phyloP scores from a whole-genome alignment of 2,113 vertebrate species.

The Limnothrissa miodon region DNA sequence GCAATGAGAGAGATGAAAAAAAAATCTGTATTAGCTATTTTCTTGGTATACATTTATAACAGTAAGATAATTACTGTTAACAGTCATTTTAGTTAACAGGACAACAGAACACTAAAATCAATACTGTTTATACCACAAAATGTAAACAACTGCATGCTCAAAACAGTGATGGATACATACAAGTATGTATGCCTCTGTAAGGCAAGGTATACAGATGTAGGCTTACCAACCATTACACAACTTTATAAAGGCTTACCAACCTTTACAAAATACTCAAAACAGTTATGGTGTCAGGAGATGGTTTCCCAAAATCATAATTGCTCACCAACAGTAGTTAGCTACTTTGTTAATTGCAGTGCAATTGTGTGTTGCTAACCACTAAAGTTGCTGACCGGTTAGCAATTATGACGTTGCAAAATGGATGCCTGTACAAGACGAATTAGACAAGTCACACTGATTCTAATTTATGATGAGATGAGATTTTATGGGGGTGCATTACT shows the following conservation, averaged over 20 bases:
- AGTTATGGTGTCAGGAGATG: neutral
- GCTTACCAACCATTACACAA: neutral
- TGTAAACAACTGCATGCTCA: neutral
- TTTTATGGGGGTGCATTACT: neutral
- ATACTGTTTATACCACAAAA: neutral
- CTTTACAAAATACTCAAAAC: neutral
- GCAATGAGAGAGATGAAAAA: conserved; percentile 33
- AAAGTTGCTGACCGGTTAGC: too few species aligned
- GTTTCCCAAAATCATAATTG: too few species aligned
- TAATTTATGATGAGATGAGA: neutral
- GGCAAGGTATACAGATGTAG: too few species aligned
- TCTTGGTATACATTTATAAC: neutral
- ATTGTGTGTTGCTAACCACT: too few species aligned
- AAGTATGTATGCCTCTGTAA: neutral
- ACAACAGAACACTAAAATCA: neutral
- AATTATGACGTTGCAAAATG: too few species aligned
- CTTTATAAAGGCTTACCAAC: conserved; percentile 8
- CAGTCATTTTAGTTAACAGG: too few species aligned
- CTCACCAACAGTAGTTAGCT: too few species aligned
- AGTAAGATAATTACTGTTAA: neutral
- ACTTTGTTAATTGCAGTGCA: too few species aligned
- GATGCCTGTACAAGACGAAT: neutral
- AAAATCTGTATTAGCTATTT: neutral
- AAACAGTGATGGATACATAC: neutral
- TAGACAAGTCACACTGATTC: neutral